Evolutionary conservation across 2,113 vertebrate genomes (phyloP).

Genomic region (Zootoca vivipara): DNA sequence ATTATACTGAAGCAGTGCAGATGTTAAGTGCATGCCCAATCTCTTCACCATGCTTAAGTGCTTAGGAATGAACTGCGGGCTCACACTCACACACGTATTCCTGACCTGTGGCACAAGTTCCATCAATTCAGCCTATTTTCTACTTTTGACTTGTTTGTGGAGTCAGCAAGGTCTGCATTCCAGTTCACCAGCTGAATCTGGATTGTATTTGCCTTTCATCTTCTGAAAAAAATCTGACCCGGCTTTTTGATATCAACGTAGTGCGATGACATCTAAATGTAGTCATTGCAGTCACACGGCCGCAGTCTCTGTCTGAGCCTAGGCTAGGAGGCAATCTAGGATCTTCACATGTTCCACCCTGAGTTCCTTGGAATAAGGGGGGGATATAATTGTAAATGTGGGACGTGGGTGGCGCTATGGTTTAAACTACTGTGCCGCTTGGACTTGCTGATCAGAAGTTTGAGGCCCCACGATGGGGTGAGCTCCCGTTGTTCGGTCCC

Average conservation of each 20-base stretch:
- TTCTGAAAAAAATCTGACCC: neutral
- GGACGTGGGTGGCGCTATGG: too few relatives aligned
- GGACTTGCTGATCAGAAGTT: too few relatives aligned
- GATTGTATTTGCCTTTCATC: neutral
- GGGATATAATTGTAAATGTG: too few relatives aligned
- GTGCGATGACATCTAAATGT: neutral
- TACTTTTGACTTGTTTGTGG: neutral
- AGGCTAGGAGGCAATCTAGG: neutral
- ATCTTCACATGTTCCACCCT: too few relatives aligned
- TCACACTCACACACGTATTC: neutral
- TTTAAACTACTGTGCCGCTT: too few relatives aligned
- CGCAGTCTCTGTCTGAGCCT: too few relatives aligned
- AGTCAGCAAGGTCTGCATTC: neutral
- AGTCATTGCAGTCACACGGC: neutral
- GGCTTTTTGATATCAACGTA: neutral
- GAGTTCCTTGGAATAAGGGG: too few relatives aligned
- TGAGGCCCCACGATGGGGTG: rapidly evolving
- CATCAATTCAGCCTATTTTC: neutral
- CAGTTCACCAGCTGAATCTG: neutral
- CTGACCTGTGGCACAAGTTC: neutral
- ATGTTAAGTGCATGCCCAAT: neutral
- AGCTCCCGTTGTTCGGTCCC: too few relatives aligned
- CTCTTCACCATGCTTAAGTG: neutral
- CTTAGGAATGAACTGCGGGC: too few relatives aligned
- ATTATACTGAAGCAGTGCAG: neutral